These are phyloP conservation scores for Pachycephus smyrnensis DNA, from an alignment of 2,888 invertebrate species.

Conservation along the genomic window DNA sequence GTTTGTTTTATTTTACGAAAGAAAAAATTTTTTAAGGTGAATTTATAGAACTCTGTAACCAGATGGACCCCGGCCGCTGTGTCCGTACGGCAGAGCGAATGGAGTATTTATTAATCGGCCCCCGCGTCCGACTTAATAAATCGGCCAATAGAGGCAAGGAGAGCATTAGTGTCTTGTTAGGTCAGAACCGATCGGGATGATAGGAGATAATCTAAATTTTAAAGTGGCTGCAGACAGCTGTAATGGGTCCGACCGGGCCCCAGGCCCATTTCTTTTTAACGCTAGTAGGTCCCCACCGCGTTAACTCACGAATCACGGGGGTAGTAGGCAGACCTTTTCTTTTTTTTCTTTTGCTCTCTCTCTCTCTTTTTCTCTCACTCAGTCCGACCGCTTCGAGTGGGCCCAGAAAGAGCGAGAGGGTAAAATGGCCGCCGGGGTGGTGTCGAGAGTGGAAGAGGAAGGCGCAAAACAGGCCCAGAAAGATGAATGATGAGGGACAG, in stretches of 20 bases:
- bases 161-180: conserved; percentile 27
- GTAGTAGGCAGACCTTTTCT: not conserved
- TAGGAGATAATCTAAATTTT: conserved; percentile 26
- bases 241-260: conserved; percentile 19
- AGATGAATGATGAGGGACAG: conserved; percentile 17
- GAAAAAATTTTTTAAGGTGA: not conserved
- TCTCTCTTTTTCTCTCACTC: no score
- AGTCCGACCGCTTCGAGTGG: not conserved
- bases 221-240: conserved; percentile 25
- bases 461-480: not conserved
- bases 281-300: not conserved
- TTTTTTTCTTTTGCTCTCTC: no score
- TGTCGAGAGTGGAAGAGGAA: not conserved
- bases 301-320: not conserved
- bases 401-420: not conserved
- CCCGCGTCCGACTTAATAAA: conserved; percentile 18
- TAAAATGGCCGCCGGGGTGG: not conserved
- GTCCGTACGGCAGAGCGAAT: not conserved
- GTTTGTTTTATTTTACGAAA: not conserved
- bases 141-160: conserved; percentile 21
- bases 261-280: not conserved
- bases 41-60: not conserved
- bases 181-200: conserved; percentile 20
- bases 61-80: not conserved
- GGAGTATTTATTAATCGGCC: not conserved